phyloP scores from a whole-genome alignment of 2,113 vertebrate species.

The Hiodon tergisus region DNA sequence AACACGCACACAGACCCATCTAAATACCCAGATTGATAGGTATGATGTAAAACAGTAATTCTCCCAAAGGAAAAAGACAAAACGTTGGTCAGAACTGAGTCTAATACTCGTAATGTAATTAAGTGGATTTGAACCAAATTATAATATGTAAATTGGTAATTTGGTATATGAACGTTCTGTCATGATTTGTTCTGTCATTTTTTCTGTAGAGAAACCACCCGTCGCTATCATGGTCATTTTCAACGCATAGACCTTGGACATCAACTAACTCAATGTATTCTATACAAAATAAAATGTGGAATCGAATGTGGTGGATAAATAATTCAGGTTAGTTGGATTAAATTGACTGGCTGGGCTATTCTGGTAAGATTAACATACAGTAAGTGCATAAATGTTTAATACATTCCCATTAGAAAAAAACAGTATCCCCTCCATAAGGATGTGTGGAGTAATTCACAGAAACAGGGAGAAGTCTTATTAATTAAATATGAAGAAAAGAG shows the following conservation, averaged over 20 bases:
- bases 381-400: slow-evolving; percentile 9
- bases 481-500: background rate
- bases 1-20: background rate
- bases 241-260: background rate
- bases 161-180: too few species aligned
- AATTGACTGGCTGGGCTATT: background rate
- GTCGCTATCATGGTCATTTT: background rate
- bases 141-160: too few species aligned
- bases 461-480: background rate
- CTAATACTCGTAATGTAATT: background rate
- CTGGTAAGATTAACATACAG: slow-evolving; percentile 1
- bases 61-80: background rate
- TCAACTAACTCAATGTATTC: background rate
- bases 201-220: too few species aligned
- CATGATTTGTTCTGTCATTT: too few species aligned
- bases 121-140: too few species aligned
- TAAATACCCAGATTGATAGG: background rate
- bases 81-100: background rate
- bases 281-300: background rate
- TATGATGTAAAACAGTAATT: background rate
- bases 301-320: slow-evolving; percentile 5
- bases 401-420: background rate
- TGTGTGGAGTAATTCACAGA: background rate
- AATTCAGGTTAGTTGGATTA: slow-evolving; percentile 13
- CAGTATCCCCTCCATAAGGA: background rate